A percentile compares a stretch with the other conserved stretches of the same genome.
These are phyloP conservation scores for Alosa sapidissima DNA, from an alignment of 2,797 vertebrate species.

Conservation along the genomic window DNA sequence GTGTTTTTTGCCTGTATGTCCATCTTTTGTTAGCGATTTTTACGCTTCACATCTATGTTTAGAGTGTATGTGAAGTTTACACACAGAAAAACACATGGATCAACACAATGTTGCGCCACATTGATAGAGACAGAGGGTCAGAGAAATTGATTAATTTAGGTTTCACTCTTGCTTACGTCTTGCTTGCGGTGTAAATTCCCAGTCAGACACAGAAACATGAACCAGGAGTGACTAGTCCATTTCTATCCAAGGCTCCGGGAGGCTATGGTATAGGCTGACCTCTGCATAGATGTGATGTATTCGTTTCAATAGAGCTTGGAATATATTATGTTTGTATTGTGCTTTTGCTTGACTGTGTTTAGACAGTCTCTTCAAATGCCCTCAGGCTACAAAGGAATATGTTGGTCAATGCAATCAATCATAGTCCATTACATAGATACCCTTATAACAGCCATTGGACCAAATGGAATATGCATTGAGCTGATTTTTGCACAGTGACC, in stretches of 20 bases:
- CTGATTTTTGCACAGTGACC: constrained; percentile 48
- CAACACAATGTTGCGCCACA: too few species aligned
- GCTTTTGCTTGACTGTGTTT: not conserved
- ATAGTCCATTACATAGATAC: constrained; percentile 44
- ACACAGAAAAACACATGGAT: too few species aligned
- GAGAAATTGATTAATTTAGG: too few species aligned
- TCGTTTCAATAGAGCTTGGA: not conserved
- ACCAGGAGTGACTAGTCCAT: not conserved
- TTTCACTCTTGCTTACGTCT: too few species aligned
- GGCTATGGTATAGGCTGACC: not conserved
- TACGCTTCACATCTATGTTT: too few species aligned
- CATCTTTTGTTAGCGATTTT: too few species aligned
- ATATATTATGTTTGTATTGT: not conserved
- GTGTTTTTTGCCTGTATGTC: too few species aligned
- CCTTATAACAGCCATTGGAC: constrained; percentile 39
- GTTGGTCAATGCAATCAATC: constrained; percentile 56
- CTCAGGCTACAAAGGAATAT: constrained; percentile 39
- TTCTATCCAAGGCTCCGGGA: not conserved
- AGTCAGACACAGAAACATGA: not conserved
- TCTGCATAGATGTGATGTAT: not conserved
- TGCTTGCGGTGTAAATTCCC: not conserved
- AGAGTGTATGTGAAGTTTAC: too few species aligned
- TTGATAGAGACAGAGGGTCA: too few species aligned
- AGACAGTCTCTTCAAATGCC: constrained; percentile 32
- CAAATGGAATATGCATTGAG: constrained; percentile 38